A percentile compares a stretch with the other conserved stretches of the same genome.
Evolutionary conservation across 2,888 invertebrate species (phyloP).

Genomic region (Ptychoptera contaminata): DNA sequence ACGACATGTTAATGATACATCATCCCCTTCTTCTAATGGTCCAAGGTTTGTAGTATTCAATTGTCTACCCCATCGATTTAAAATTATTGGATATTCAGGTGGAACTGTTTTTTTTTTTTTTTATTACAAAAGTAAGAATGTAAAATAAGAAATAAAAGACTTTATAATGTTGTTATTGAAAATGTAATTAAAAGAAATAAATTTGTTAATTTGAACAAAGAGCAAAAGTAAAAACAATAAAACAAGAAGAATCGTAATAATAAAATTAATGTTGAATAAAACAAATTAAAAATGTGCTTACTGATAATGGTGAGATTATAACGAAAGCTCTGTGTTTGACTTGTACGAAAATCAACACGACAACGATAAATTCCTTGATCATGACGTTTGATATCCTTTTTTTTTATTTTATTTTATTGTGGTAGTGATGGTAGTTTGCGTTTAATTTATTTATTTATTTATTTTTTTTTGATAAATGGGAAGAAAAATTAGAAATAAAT

Average conservation of each 20-base stretch:
- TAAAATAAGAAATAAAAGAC: neutral
- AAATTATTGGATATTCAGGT: constrained; percentile 60
- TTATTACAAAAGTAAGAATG: neutral
- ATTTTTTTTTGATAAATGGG: neutral
- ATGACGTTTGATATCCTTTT: constrained; percentile 49
- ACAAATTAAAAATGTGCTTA: constrained; percentile 31
- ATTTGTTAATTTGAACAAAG: neutral
- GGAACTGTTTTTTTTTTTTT: constrained; percentile 38
- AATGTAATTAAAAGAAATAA: neutral
- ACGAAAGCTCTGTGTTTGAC: constrained; percentile 64
- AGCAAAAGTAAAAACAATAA: neutral
- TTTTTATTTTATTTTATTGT: constrained; percentile 14
- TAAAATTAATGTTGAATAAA: constrained; percentile 1
- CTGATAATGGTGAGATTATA: constrained; percentile 72
- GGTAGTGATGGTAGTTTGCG: neutral
- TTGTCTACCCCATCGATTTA: constrained; percentile 59
- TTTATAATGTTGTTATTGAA: neutral
- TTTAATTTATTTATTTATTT: neutral
- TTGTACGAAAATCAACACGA: constrained; percentile 66
- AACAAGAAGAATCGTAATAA: neutral
- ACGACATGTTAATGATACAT: constrained; percentile 58
- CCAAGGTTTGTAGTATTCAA: constrained; percentile 56
- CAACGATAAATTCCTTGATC: constrained; percentile 73
- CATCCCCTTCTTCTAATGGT: constrained; percentile 62
- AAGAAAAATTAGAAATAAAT: neutral